Evolutionary conservation across 1,140 invertebrate genomes (phyloP).

Genomic region (Lepidurus arcticus): DNA sequence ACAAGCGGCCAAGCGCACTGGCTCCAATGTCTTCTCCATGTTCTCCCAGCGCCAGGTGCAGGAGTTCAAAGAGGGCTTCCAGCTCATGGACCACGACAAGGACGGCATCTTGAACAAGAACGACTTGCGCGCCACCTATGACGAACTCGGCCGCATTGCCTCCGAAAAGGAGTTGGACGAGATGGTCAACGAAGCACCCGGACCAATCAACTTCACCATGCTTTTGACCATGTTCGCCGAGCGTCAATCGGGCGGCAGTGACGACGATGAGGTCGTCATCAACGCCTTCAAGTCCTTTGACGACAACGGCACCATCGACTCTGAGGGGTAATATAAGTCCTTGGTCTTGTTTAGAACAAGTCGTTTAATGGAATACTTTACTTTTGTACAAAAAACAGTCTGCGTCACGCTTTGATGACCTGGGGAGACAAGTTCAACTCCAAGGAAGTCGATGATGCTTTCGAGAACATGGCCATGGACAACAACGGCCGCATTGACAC

Average conservation of each 20-base stretch:
- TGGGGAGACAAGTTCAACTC: constrained; percentile 94
- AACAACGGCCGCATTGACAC: constrained; percentile 90
- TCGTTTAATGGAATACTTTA: constrained; percentile 11
- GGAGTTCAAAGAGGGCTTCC: constrained; percentile 96
- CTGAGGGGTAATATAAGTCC: constrained; percentile 59
- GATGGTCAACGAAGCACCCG: constrained; percentile 82
- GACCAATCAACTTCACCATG: constrained; percentile 93
- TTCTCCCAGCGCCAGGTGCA: constrained; percentile 91
- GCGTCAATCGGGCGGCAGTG: constrained; percentile 69
- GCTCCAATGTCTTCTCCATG: constrained; percentile 91
- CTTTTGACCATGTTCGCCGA: constrained; percentile 84
- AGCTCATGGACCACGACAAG: constrained; percentile 97
- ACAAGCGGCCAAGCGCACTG: constrained; percentile 70
- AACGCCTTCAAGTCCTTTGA: constrained; percentile 95
- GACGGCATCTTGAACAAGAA: constrained; percentile 95
- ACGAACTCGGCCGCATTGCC: constrained; percentile 83
- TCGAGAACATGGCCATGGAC: constrained; percentile 91
- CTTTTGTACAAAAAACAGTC: constrained; percentile 51
- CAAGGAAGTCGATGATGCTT: constrained; percentile 89
- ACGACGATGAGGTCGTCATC: constrained; percentile 91
- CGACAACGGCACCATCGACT: constrained; percentile 76
- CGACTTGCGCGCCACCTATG: constrained; percentile 92
- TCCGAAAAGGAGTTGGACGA: constrained; percentile 84
- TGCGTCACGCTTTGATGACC: constrained; percentile 88
- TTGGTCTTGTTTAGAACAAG: background rate